Evolutionary conservation across 2,113 vertebrate species (phyloP), one percentile per base, ranked within the genome.

Genomic region (Pithys albifrons): DNA sequence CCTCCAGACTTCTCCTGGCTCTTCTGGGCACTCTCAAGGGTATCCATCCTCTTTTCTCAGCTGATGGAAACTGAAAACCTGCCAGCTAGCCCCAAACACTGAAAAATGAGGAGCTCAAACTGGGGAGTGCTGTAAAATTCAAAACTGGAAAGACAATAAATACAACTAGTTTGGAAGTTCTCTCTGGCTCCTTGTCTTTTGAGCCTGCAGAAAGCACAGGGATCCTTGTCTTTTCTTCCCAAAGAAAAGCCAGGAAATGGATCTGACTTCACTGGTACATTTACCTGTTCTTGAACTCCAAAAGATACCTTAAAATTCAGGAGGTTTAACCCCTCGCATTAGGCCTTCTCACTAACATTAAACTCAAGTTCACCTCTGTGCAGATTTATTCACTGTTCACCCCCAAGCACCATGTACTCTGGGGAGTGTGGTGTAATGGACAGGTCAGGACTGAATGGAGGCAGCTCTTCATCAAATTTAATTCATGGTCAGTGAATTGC

Each of bases 41-140:
- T 49, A 71, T 74, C 74, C 79, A 41, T 64, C 62, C 6, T 4
- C 75, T 84, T 88, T 37, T 37, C 8, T 66, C 35, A 45, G 14
- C 69, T 96, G 92, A 92, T 75, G 65, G 88, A 29, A 95, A 55
- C 55, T 71, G 85, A 94, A 96, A 97, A 86, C 75, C 76, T 95
- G 88, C 75, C 90, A 96, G 55, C 39, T 37, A 86, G 72, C 55
- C 64, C 74, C 90, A 95, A 92, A 95, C 33, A 37, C 83, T 93
- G 95, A 92, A 86, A 95, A 95, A 97, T 31, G 69, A 95, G 88
- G 41, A 69, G 48, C 33, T 75, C 43, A 41, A 43, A 46, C 65
- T 37, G 33, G 20, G 27, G 52, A 86, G 71, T 76, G 67, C 58
- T 65, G 41, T 57, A 41, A 12, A 79, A 93, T 29, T 41, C 43